These are phyloP conservation scores for Pseudococcus longispinus DNA, from an alignment of 2,888 invertebrate genomes.

Conservation along the genomic window DNA sequence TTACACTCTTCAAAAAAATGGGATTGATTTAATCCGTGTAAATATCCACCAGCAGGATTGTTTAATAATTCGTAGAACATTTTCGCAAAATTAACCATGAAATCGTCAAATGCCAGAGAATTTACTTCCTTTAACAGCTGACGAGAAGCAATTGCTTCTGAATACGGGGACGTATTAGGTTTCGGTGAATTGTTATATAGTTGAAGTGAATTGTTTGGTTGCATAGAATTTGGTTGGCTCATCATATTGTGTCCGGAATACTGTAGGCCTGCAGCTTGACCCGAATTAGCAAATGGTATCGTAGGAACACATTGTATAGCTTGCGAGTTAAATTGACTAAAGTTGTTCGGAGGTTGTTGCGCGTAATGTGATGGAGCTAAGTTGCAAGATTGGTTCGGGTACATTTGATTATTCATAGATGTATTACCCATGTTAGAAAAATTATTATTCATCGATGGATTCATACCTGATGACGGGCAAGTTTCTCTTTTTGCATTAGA, in stretches of 20 bases:
- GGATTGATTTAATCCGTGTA: slow-evolving; percentile 29
- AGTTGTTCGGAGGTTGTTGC: background rate
- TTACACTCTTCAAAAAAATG: slow-evolving; percentile 49
- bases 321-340: slow-evolving; percentile 7
- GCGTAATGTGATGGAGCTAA: background rate
- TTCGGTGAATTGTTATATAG: background rate
- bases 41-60: background rate
- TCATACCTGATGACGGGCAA: background rate
- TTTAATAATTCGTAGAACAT: slow-evolving; percentile 45
- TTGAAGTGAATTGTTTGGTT: background rate
- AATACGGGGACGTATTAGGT: background rate
- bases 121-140: slow-evolving; percentile 42
- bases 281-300: background rate
- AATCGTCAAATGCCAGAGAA: slow-evolving; percentile 45
- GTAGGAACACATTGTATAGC: background rate
- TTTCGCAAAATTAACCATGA: slow-evolving; percentile 31
- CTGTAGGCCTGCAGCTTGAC: background rate
- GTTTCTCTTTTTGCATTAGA: background rate
- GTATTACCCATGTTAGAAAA: background rate
- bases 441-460: background rate
- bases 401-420: background rate
- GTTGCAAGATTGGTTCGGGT: background rate
- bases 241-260: background rate
- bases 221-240: background rate
- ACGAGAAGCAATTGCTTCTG: background rate